Percentiles rank a stretch among this genome's conserved stretches.
phyloP scores from a whole-genome alignment of 2,113 vertebrate species.

The Charadrius vociferus region DNA sequence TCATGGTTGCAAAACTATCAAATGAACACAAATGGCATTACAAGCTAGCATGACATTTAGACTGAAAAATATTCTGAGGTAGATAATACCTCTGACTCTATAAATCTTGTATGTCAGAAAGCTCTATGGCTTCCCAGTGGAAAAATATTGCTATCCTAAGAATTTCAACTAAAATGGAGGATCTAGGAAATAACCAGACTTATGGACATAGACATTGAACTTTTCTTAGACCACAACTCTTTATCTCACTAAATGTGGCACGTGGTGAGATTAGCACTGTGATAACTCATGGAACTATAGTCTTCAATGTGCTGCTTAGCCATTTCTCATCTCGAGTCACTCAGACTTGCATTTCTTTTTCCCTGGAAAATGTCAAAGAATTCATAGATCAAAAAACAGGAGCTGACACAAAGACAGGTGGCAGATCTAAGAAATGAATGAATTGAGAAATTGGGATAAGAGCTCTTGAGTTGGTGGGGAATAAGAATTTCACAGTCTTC shows the following conservation, averaged over 20 bases:
- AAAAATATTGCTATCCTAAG: background rate
- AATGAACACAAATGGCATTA: background rate
- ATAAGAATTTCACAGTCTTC: background rate
- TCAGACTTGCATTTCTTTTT: background rate
- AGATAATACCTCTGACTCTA: background rate
- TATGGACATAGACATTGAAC: background rate
- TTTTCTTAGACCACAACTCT: background rate
- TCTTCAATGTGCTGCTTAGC: background rate
- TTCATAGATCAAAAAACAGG: slow-evolving; percentile 26
- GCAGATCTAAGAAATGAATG: slow-evolving; percentile 4
- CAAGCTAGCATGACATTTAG: background rate
- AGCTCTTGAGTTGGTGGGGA: background rate
- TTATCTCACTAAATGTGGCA: background rate
- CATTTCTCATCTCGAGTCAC: background rate
- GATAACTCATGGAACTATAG: background rate
- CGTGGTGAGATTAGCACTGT: background rate
- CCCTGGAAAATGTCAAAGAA: slow-evolving; percentile 14
- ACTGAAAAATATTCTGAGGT: background rate
- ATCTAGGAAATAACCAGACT: background rate
- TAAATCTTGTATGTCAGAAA: background rate
- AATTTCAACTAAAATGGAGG: background rate
- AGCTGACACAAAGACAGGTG: background rate
- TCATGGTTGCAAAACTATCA: background rate
- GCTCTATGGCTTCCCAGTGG: background rate
- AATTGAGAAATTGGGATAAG: background rate